Conservation (phyloP, 2,113 vertebrate genomes). For the Macrotis lagotis region DNA sequence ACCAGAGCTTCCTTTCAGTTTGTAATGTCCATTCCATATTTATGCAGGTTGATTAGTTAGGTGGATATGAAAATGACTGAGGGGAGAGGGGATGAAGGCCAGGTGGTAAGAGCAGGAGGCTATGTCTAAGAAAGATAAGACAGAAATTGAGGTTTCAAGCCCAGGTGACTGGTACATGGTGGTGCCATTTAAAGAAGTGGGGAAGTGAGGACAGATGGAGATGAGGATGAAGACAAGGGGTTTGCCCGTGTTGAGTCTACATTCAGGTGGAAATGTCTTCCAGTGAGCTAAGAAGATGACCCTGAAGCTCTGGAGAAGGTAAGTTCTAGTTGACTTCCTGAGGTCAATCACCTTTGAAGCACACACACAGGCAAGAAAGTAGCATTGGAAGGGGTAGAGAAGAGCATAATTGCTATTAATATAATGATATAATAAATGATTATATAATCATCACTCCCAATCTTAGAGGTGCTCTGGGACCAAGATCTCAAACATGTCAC, state of each 20-base stretch:
- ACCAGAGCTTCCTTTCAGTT: background rate
- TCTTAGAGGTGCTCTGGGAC: too few relatives aligned
- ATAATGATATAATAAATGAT: background rate
- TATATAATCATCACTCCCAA: too few relatives aligned
- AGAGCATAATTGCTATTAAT: background rate
- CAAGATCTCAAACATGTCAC: background rate
- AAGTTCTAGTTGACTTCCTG: background rate
- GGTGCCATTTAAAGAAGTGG: background rate
- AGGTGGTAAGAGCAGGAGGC: background rate
- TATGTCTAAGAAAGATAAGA: too few relatives aligned
- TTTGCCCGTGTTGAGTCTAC: background rate
- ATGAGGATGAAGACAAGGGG: background rate
- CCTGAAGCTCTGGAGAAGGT: background rate
- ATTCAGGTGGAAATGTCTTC: background rate
- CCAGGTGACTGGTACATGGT: background rate
- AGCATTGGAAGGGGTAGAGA: background rate
- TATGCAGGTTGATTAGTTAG: background rate
- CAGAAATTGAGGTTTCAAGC: background rate
- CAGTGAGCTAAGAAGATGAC: too few relatives aligned
- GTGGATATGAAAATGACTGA: background rate
- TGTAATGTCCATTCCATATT: background rate
- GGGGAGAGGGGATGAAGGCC: background rate
- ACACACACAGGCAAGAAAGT: background rate
- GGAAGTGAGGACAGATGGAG: background rate
- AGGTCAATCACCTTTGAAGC: background rate